phyloP scores from a whole-genome alignment of 1,140 invertebrate genomes.

The Lepidurus apus region DNA sequence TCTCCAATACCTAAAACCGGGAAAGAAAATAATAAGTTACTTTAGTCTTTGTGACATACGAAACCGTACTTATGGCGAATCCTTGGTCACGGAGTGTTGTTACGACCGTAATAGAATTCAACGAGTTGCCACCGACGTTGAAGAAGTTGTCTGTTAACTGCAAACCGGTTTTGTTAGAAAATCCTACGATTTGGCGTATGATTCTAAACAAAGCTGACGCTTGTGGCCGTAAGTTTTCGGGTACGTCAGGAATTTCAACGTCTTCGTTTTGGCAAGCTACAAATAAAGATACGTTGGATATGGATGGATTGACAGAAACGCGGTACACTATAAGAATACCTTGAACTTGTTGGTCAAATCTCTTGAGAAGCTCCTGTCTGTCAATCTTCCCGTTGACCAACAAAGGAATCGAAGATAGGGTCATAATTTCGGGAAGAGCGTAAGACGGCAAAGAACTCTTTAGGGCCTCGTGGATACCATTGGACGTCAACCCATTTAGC shows the following conservation, averaged over 20 bases:
- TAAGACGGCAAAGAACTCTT: neutral
- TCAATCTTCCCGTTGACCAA: slow-evolving; percentile 81
- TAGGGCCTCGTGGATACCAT: neutral
- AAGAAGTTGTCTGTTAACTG: slow-evolving; percentile 66
- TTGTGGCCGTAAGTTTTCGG: slow-evolving; percentile 20
- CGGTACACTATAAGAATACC: neutral
- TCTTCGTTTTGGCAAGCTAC: neutral
- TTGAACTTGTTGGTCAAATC: slow-evolving; percentile 51
- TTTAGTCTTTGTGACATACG: neutral
- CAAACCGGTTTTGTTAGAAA: slow-evolving; percentile 30
- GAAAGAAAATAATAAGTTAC: neutral
- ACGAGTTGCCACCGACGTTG: slow-evolving; percentile 74
- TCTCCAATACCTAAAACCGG: slow-evolving; percentile 27
- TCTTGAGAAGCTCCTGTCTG: slow-evolving; percentile 63
- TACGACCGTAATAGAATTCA: slow-evolving; percentile 77
- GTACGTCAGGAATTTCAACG: neutral
- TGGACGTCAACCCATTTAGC: neutral
- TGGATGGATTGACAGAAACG: neutral
- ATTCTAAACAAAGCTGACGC: slow-evolving; percentile 32
- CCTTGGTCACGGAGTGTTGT: slow-evolving; percentile 68
- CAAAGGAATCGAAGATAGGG: slow-evolving; percentile 54
- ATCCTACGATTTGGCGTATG: slow-evolving; percentile 38
- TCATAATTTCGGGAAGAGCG: neutral
- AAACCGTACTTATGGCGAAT: slow-evolving; percentile 58
- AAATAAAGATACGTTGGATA: neutral